These are phyloP conservation scores for Catharus ustulatus DNA, from an alignment of 2,797 vertebrate genomes.

Conservation along the genomic window DNA sequence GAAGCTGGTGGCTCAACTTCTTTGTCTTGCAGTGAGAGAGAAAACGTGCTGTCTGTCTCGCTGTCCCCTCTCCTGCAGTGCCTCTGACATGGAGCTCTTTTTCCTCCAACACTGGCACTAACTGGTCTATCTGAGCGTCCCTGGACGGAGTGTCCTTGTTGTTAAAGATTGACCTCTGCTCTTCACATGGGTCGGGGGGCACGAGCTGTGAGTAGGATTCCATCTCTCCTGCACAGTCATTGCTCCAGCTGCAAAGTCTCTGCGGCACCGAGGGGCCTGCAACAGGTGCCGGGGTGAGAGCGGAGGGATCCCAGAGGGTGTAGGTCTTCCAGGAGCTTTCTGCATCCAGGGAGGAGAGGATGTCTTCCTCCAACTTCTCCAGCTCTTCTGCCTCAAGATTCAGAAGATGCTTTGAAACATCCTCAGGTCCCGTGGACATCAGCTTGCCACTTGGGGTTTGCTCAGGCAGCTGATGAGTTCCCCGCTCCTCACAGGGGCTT, in stretches of 20 bases:
- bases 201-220: fast-evolving
- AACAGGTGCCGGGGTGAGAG: too few relatives aligned
- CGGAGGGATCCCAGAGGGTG: too few relatives aligned
- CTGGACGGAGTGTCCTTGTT: fast-evolving
- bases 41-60: too few relatives aligned
- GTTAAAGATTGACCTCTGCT: neutral
- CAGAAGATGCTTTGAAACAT: too few relatives aligned
- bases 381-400: too few relatives aligned
- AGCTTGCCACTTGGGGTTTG: too few relatives aligned
- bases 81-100: neutral
- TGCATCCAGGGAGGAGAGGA: neutral
- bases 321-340: too few relatives aligned
- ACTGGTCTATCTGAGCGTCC: fast-evolving
- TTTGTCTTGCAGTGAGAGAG: too few relatives aligned
- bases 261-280: fast-evolving
- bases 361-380: neutral
- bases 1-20: too few relatives aligned
- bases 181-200: fast-evolving
- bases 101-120: neutral
- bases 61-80: neutral
- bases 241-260: neutral
- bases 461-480: too few relatives aligned
- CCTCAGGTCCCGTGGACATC: too few relatives aligned
- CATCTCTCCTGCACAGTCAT: fast-evolving
- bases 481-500: too few relatives aligned